Conservation (phyloP, 2,113 vertebrate species). For the Vanacampus margaritifer region DNA sequence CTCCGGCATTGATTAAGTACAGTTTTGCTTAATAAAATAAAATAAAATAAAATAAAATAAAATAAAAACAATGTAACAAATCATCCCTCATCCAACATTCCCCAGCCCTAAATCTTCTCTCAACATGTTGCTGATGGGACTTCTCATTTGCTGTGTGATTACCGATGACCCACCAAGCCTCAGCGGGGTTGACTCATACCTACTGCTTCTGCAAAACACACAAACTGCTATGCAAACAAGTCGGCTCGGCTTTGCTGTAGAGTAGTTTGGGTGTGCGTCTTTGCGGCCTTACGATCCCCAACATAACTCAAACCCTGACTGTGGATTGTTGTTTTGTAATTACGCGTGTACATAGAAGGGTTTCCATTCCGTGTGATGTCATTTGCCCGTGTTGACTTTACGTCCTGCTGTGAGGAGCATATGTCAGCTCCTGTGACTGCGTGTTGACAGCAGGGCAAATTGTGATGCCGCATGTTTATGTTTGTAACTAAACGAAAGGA, state of each 20-base stretch:
- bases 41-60: no score
- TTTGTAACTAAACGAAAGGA: background rate
- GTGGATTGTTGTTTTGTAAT: background rate
- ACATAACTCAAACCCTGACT: background rate
- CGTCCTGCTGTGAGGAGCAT: constrained; percentile 60
- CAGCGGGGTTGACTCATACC: constrained; percentile 20
- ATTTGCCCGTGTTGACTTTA: constrained; percentile 16
- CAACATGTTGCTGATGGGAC: constrained; percentile 33
- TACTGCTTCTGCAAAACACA: constrained; percentile 8
- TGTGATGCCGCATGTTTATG: constrained; percentile 19
- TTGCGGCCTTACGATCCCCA: background rate
- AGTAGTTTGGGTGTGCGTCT: no score
- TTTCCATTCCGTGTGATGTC: background rate
- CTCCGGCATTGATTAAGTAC: background rate
- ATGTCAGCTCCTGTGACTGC: constrained; percentile 46
- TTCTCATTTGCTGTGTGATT: constrained; percentile 60
- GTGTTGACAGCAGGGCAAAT: constrained; percentile 29
- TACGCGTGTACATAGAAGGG: background rate
- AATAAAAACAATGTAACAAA: background rate
- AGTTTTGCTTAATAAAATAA: background rate
- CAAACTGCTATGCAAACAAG: background rate
- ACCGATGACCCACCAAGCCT: constrained; percentile 52
- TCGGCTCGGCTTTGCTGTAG: no score
- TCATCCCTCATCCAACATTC: constrained; percentile 18
- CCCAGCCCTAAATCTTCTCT: constrained; percentile 30